Base-by-base conservation (phyloP, 2,797 vertebrate species). In the Myotis planiceps region DNA sequence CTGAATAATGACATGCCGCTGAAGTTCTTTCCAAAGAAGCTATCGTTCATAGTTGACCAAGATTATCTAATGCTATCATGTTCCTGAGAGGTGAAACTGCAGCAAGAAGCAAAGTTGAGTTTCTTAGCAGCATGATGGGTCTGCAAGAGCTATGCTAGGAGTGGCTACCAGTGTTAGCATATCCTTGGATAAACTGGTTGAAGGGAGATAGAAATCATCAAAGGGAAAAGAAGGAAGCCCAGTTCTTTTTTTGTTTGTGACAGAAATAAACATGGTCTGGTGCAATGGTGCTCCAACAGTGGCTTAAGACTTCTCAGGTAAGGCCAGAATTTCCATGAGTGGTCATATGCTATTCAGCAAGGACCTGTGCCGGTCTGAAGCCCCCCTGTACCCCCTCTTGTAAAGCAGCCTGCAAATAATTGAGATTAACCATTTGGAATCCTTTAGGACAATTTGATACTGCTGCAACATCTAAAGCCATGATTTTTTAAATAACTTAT, bases 161-260 rank as follows among this genome's bases (percentile, higher is more conserved):
- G 69, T 5, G 49, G n/a, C 27, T 66, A 69, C 14, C 19, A 19
- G 63, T 75, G 80, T 96, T 71, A 92, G 37, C 5, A 1, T 66
- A 63, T 65, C 13, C 49, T 76, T 63, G 6, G 58, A 27, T 60
- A 65, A 94, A 32, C 0, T 60, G 27, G n/a, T 45, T 89, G 72
- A 94, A 51, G 47, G 65, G 58, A 86, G 37, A 47, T 34, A 93
- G 60, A 94, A 90, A 78, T 60, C 27, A 89, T 81, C 66, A 72
- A 37, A 88, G 37, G 0, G 18, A 76, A 78, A 65, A 39, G 32
- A 87, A 15, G 4, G 53, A 72, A 29, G 47, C 5, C 18, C 18
- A 9, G 21, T 87, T 90, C 27, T 94, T 83, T 82, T 37, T 81
- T 18, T 34, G 34, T 79, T 15, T 78, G 49, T 37, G 65, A 92